Evolutionary conservation across 2,113 vertebrate species (phyloP).

Genomic region (Heloderma charlesbogerti): DNA sequence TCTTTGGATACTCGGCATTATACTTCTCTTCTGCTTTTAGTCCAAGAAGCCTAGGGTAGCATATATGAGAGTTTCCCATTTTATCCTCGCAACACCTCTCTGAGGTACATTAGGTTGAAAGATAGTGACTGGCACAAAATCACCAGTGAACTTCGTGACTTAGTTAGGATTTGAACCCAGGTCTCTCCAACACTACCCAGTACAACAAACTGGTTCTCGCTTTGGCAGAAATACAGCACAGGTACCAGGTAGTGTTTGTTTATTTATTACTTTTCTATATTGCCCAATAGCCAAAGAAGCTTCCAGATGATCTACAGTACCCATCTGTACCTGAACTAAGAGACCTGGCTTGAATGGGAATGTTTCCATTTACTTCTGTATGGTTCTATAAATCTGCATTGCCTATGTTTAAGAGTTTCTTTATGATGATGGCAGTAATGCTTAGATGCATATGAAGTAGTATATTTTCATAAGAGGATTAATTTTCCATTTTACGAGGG

Average conservation of each 20-base stretch:
- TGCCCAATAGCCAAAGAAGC: too few species aligned
- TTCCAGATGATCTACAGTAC: neutral
- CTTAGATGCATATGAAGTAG: conserved; percentile 5
- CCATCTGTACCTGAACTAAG: rapidly evolving
- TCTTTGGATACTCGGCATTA: neutral
- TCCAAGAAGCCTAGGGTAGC: neutral
- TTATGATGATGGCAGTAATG: conserved; percentile 9
- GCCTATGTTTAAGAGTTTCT: neutral
- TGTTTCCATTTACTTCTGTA: neutral
- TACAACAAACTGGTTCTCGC: neutral
- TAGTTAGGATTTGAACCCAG: neutral
- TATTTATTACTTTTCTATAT: too few species aligned
- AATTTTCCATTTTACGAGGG: conserved; percentile 28
- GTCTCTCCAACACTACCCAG: neutral
- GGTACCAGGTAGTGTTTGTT: neutral
- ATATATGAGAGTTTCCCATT: neutral
- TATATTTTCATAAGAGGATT: conserved; percentile 9
- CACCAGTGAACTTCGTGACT: neutral
- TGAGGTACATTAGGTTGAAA: neutral
- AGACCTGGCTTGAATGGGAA: neutral
- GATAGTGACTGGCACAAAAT: neutral
- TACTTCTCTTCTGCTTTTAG: neutral
- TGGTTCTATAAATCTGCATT: neutral
- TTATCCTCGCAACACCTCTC: neutral
- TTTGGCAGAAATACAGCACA: neutral